Base-by-base conservation (phyloP, 1,140 invertebrate genomes). In the Stegodyphus dumicola region DNA sequence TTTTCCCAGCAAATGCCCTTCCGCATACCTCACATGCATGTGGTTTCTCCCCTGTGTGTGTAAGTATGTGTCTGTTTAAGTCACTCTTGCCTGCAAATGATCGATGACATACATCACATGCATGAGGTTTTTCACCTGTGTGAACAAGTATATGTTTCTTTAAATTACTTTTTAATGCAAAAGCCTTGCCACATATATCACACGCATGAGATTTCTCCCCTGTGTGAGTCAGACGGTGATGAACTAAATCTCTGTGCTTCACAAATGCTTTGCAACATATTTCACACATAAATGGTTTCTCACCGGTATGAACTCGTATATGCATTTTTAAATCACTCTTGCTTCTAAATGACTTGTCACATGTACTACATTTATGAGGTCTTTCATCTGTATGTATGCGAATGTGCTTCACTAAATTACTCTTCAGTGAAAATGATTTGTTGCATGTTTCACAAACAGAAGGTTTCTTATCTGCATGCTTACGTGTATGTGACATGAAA, bases 21-120 rank as follows among this genome's bases (percentile, higher is more conserved):
- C 98, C 96, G 90, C 98, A 99, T 78, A 99, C 96, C 9, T 96
- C 95, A 93, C 98, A 99, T 81, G 95, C 93, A 89, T n/a, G 17
- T n/a, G 65, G 65, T n/a, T 67, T 67, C 56, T 60, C 15, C 15
- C 7, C 33, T 33, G 65, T 7, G n/a, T 67, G 65, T 7, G 65
- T 67, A 15, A 17, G 13, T 7, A 15, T 7, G n/a, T 67, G 65
- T 6, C 15, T 17, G 9, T 67, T 7, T 17, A 67, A 18, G 17
- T 17, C 17, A 17, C 65, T 17, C 11, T 67, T n/a, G 17, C 17
- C 65, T 15, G 65, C 13, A 18, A 67, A 67, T 18, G 7, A 67
- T 18, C 17, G 7, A 18, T n/a, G 15, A 17, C 17, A 67, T 6
- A n/a, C 17, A n/a, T 17, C 17, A 17, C 7, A 67, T 17, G 2